Evolutionary conservation across 2,888 invertebrate genomes (phyloP).

Genomic region (Pseudanteris insignis): DNA sequence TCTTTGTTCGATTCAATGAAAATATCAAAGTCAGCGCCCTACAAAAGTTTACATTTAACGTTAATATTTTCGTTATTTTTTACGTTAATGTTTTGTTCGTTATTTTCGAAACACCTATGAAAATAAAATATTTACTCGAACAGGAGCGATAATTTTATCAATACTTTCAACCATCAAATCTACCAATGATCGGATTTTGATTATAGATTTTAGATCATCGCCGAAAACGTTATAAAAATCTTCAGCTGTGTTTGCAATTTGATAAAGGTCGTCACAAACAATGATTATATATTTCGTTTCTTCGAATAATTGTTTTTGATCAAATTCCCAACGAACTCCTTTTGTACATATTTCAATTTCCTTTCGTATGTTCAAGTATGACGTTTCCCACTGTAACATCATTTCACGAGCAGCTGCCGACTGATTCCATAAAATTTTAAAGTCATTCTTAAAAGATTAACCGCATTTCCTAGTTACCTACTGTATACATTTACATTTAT

Average conservation of each 20-base stretch:
- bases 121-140: conserved; percentile 67
- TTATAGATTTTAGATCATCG: conserved; percentile 84
- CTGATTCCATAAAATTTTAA: conserved; percentile 69
- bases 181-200: conserved; percentile 86
- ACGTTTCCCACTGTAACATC: conserved; percentile 78
- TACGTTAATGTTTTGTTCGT: neutral
- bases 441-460: conserved; percentile 67
- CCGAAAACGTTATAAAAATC: conserved; percentile 93
- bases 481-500: too few species aligned
- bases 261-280: conserved; percentile 82
- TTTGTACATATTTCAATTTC: conserved; percentile 87
- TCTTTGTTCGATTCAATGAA: conserved; percentile 81
- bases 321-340: conserved; percentile 92
- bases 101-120: too few species aligned
- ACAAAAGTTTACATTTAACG: conserved; percentile 2
- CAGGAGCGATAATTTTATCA: conserved; percentile 78
- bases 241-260: conserved; percentile 80
- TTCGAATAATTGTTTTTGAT: conserved; percentile 81
- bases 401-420: conserved; percentile 74
- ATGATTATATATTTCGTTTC: conserved; percentile 84
- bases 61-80: neutral
- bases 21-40: conserved; percentile 80
- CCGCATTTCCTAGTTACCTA: too few species aligned
- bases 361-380: conserved; percentile 81
- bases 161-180: conserved; percentile 85